Evolutionary conservation across 2,888 invertebrate species (phyloP).

Genomic region (Alitta virens): DNA sequence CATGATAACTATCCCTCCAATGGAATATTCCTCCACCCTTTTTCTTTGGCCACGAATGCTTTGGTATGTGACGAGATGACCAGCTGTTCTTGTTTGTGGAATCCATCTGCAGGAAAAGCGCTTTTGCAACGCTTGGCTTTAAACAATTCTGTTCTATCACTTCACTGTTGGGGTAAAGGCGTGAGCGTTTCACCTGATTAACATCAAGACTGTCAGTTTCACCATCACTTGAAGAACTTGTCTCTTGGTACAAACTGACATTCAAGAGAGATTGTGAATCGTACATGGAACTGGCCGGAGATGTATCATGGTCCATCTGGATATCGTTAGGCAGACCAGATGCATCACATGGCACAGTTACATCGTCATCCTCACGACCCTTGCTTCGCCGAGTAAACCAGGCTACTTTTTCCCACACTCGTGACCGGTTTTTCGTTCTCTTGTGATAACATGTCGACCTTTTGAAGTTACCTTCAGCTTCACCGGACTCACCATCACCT

Average conservation of each 20-base stretch:
- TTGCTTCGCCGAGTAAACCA: conserved; percentile 15
- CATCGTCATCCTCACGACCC: conserved; percentile 6
- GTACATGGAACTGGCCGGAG: conserved; percentile 8
- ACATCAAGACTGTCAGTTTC: conserved; percentile 7
- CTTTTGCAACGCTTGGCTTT: conserved; percentile 23
- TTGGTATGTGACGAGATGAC: neutral
- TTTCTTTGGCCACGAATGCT: conserved; percentile 21
- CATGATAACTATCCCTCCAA: conserved; percentile 5
- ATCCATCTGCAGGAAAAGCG: conserved; percentile 25
- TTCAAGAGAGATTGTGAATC: conserved; percentile 10
- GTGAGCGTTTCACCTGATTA: conserved; percentile 11
- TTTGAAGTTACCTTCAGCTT: conserved; percentile 9
- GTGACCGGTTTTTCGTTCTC: conserved; percentile 12
- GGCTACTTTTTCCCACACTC: conserved; percentile 18
- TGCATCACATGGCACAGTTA: conserved; percentile 2
- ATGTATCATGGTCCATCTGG: conserved; percentile 7
- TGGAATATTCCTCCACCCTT: conserved; percentile 4
- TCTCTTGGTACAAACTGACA: neutral
- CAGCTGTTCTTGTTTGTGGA: neutral
- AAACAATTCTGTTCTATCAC: conserved; percentile 26
- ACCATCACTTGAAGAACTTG: conserved; percentile 17
- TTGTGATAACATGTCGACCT: conserved; percentile 6
- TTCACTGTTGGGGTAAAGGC: conserved; percentile 25
- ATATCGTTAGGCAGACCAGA: too few species aligned
- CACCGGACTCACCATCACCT: neutral